Base-by-base conservation (phyloP, 2,797 vertebrate species). In the Megaceryle alcyon region DNA sequence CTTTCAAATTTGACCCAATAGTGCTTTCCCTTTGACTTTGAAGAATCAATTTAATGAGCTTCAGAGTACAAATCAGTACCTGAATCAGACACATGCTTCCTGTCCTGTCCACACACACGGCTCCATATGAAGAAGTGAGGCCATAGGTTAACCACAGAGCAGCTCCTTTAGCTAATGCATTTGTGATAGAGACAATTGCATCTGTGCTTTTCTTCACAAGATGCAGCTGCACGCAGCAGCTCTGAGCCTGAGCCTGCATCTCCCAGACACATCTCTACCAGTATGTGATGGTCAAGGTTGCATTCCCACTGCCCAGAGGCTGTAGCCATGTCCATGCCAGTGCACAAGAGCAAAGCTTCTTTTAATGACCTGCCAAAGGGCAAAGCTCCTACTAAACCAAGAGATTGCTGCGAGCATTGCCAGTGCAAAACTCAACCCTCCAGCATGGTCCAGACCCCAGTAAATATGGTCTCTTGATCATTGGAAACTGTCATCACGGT, bases 11-110 rank as follows among this genome's bases (percentile, higher is more conserved):
- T 84, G 92, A 96, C 89, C 84, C 59, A 72, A 56, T 5, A 66
- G 66, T 0, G 14, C 73, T 95, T 82, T 91, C 73, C 77, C 80
- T 91, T 83, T 78, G 70, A 64, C 82, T 94, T n/a, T 35, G 43
- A 64, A 76, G 82, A 70, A 96, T 92, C 66, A 11, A 14, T 94
- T 84, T 91, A 88, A 86, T 20, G 85, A 94, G 85, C 63, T 88
- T 82, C 71, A 51, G 85, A 72, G 89, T 82, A 73, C 54, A 56
- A 82, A 79, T 6, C 70, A 66, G 65, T 3, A 29, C 39, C 28
- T 19, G 19, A 78, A 46, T 61, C 72, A 56, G 78, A 81, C 72
- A 35, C 54, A 20, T 22, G 19, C 76, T 57, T 77, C 90, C 37
- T 53, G 57, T 37, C 53, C 78, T 68, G 48, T 4, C 81, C 78